These are phyloP conservation scores for Nicator chloris DNA, from an alignment of 2,113 vertebrate species.

Conservation along the genomic window DNA sequence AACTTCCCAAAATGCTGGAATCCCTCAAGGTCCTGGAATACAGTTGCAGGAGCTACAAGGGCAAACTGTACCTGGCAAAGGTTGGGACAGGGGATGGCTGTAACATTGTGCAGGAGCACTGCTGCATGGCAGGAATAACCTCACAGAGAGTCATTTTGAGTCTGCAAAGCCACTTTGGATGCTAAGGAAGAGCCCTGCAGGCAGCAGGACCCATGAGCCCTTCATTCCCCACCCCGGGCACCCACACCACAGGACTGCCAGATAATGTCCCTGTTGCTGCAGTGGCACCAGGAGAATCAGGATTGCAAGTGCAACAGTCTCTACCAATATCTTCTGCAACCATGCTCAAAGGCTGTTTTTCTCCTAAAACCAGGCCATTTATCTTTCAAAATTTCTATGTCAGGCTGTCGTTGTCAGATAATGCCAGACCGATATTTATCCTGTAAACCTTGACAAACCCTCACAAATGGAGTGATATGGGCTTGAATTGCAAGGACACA, in stretches of 20 bases:
- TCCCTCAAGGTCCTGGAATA: not conserved
- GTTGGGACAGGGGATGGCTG: rapidly evolving
- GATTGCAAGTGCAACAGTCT: not conserved
- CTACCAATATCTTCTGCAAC: not conserved
- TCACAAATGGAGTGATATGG: not conserved
- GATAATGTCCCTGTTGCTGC: rapidly evolving
- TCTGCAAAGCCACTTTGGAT: not conserved
- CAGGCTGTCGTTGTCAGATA: not conserved
- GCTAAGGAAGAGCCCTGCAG: rapidly evolving
- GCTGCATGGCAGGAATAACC: not conserved
- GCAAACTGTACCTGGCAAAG: not conserved
- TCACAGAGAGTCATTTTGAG: rapidly evolving
- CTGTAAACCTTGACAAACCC: not conserved
- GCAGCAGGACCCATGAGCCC: not conserved
- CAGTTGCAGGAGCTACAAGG: not conserved
- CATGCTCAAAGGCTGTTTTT: not conserved
- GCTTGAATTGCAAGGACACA: not conserved
- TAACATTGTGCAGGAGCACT: rapidly evolving
- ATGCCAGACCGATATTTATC: not conserved
- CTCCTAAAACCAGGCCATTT: not conserved
- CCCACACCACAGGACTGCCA: rapidly evolving
- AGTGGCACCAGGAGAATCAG: not conserved
- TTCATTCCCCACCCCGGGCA: not conserved
- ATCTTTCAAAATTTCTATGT: not conserved
- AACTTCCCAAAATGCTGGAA: not conserved